Conservation (phyloP, 2,113 vertebrate species). For the Micronycteris hirsuta region DNA sequence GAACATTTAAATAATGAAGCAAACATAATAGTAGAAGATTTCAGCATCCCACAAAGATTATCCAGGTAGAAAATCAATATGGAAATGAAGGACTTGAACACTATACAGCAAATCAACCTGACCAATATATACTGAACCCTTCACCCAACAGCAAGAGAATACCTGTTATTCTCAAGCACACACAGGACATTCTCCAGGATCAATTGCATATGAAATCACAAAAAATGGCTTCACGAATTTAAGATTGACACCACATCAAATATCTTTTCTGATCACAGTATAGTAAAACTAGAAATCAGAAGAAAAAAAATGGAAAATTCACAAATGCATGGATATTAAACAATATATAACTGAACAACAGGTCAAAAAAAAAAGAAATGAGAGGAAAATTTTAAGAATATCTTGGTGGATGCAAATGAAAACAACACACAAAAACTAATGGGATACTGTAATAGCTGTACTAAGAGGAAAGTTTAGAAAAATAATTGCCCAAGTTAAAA, state of each 20-base stretch:
- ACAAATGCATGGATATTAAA: neutral
- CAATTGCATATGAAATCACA: neutral
- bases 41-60: neutral
- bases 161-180: neutral
- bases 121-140: neutral
- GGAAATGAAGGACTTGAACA: neutral
- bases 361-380: neutral
- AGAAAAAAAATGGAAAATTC: neutral
- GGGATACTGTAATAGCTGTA: neutral
- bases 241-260: neutral
- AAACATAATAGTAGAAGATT: neutral
- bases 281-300: neutral
- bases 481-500: neutral
- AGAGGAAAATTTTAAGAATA: neutral
- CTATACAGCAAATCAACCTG: neutral
- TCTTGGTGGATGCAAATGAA: neutral
- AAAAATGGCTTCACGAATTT: neutral
- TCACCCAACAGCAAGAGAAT: neutral
- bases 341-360: neutral
- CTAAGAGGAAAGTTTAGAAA: neutral
- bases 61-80: neutral
- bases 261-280: neutral
- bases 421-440: neutral
- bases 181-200: neutral
- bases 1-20: neutral